These are phyloP conservation scores for Ornithoptera priamus DNA, from an alignment of 2,888 invertebrate genomes.

Conservation along the genomic window DNA sequence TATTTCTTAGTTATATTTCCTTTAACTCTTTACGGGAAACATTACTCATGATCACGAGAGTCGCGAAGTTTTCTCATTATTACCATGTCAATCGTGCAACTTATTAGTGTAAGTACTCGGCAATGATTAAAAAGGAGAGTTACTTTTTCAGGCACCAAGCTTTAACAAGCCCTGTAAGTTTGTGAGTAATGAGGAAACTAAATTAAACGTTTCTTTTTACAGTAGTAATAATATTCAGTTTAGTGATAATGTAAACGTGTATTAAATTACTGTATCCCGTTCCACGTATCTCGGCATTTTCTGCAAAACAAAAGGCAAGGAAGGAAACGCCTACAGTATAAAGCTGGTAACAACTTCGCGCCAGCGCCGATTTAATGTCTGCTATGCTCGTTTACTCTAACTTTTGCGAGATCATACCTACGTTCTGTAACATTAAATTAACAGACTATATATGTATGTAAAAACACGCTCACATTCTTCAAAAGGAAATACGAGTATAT, in stretches of 20 bases:
- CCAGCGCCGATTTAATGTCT: conserved; percentile 29
- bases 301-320: conserved; percentile 31
- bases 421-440: conserved; percentile 9
- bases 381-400: conserved; percentile 28
- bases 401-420: conserved; percentile 29
- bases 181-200: not conserved
- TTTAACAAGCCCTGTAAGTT: not conserved
- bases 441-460: conserved; percentile 4
- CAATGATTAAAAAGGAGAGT: not conserved
- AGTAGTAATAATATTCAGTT: not conserved
- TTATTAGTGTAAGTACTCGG: conserved; percentile 1
- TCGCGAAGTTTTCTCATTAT: conserved; percentile 3
- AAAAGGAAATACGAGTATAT: not conserved
- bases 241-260: conserved; percentile 31
- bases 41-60: not conserved
- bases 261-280: conserved; percentile 44
- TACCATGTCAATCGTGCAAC: conserved; percentile 4
- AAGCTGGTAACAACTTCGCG: conserved; percentile 29
- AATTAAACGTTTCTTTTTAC: not conserved
- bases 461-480: not conserved
- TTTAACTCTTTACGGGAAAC: not conserved
- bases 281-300: conserved; percentile 31
- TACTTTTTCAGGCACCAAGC: not conserved
- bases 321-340: conserved; percentile 32
- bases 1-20: not conserved